Evolutionary conservation across 2,888 invertebrate genomes (phyloP).

Genomic region (Podotricha telesiphe): DNA sequence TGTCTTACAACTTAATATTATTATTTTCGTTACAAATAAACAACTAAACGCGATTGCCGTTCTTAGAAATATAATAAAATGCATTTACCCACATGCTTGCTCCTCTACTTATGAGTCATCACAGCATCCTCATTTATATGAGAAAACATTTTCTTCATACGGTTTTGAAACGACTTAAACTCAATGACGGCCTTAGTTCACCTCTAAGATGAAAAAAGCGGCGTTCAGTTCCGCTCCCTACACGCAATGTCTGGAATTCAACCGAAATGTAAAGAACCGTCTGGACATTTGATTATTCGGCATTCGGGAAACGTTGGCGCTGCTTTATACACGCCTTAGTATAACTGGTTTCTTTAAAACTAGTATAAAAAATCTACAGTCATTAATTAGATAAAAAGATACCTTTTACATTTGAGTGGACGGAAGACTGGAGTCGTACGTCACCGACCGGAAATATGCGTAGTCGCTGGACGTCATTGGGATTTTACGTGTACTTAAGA

Average conservation of each 20-base stretch:
- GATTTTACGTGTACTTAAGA: slow-evolving; percentile 43
- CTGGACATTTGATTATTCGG: too few species aligned
- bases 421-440: slow-evolving; percentile 25
- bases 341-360: not conserved
- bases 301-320: too few species aligned
- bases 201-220: not conserved
- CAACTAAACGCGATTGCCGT: not conserved
- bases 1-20: not conserved
- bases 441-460: slow-evolving; percentile 40
- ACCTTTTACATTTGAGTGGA: not conserved
- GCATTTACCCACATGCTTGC: not conserved
- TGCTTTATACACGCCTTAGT: too few species aligned
- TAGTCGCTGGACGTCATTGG: slow-evolving; percentile 36
- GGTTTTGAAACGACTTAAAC: not conserved
- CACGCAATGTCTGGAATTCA: too few species aligned
- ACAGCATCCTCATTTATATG: not conserved
- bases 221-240: too few species aligned
- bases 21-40: not conserved
- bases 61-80: not conserved
- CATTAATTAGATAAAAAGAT: not conserved
- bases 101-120: not conserved
- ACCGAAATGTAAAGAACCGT: too few species aligned
- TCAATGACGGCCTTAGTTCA: too few species aligned
- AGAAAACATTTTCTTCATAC: not conserved
- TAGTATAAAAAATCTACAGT: not conserved